Conservation (phyloP, 2,113 vertebrate species). For the Anseranas semipalmata region DNA sequence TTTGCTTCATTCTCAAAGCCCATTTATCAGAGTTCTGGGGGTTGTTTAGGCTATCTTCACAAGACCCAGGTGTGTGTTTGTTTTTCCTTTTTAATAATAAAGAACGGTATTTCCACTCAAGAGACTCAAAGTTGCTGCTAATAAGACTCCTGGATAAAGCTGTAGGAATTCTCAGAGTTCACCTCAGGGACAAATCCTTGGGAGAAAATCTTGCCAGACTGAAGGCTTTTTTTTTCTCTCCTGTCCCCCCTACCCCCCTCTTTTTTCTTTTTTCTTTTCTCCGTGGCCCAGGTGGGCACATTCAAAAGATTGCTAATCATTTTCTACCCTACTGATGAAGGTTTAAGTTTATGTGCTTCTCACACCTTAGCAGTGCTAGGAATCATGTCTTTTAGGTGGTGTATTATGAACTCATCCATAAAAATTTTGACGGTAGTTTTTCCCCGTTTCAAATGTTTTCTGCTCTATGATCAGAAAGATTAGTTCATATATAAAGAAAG, state of each 20-base stretch:
- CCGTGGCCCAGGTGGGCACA: neutral
- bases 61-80: neutral
- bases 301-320: neutral
- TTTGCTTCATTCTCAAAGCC: neutral
- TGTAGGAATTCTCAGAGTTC: neutral
- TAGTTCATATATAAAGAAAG: neutral
- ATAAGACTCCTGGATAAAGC: neutral
- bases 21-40: neutral
- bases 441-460: neutral
- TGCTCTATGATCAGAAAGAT: neutral
- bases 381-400: neutral
- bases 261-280: neutral
- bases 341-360: neutral
- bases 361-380: neutral
- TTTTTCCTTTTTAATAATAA: neutral
- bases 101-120: neutral
- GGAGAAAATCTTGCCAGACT: neutral
- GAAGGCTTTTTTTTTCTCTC: neutral
- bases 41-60: neutral
- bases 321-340: neutral
- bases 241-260: fast-evolving
- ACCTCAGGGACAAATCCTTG: neutral
- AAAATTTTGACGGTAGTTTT: neutral
- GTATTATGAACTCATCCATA: neutral
- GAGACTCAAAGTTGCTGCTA: neutral